Evolutionary conservation across 2,113 vertebrate species (phyloP).

Genomic region (Pseudopipra pipra): DNA sequence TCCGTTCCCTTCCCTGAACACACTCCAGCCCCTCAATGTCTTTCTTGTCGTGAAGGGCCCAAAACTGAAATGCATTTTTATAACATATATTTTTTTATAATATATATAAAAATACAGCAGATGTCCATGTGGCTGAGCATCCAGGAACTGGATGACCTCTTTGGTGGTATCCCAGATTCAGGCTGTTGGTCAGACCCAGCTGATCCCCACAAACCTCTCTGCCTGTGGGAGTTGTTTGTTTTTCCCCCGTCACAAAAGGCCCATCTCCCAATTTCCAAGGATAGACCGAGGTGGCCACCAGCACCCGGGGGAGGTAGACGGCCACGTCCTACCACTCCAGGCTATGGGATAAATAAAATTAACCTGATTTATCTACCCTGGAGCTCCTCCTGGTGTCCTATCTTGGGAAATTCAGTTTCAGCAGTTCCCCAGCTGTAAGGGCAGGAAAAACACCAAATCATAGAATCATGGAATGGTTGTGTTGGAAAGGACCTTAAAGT

Average conservation of each 20-base stretch:
- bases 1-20: background rate
- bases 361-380: background rate
- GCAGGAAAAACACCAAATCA: background rate
- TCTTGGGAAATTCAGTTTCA: background rate
- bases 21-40: background rate
- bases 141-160: background rate
- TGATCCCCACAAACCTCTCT: background rate
- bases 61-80: background rate
- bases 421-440: accelerated
- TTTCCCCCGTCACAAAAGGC: background rate
- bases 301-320: accelerated
- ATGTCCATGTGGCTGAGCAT: background rate
- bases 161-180: background rate
- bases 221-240: background rate
- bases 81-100: background rate
- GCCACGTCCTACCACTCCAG: accelerated
- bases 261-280: accelerated
- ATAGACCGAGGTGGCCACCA: accelerated
- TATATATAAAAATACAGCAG: too few species aligned
- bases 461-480: background rate
- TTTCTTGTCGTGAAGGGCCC: background rate
- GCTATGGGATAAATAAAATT: accelerated
- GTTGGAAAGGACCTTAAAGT: background rate
- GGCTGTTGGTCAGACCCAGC: background rate
- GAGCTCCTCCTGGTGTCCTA: constrained; percentile 43